These are phyloP conservation scores for Volucella bombylans DNA, from an alignment of 2,888 invertebrate species.

Conservation along the genomic window DNA sequence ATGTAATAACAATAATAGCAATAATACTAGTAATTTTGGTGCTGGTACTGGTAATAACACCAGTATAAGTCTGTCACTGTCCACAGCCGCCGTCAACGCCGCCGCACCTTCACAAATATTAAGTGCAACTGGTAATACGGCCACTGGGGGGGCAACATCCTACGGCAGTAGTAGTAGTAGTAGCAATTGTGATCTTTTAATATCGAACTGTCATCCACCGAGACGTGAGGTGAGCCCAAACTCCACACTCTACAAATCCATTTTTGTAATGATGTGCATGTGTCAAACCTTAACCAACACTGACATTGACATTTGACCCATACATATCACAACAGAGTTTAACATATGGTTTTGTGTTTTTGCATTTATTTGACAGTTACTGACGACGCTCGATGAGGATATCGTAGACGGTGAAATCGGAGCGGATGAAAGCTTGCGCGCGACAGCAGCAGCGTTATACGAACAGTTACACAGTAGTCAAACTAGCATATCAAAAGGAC, in stretches of 20 bases:
- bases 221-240: conserved; percentile 80
- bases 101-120: conserved; percentile 28
- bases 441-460: conserved; percentile 75
- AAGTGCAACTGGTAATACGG: conserved; percentile 49
- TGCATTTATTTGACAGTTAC: conserved; percentile 78
- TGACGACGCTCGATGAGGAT: conserved; percentile 80
- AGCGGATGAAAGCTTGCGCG: conserved; percentile 74
- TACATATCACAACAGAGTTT: background rate
- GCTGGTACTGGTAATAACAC: conserved; percentile 66
- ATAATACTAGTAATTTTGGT: conserved; percentile 75
- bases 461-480: conserved; percentile 79
- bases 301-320: too few relatives aligned
- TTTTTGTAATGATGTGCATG: background rate
- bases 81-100: conserved; percentile 43
- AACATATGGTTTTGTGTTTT: background rate
- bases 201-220: conserved; percentile 82
- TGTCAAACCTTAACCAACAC: too few relatives aligned
- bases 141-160: conserved; percentile 22
- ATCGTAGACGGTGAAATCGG: conserved; percentile 77
- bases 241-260: background rate
- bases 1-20: conserved; percentile 76
- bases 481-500: conserved; percentile 83
- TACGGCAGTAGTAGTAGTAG: conserved; percentile 77
- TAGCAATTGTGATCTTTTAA: conserved; percentile 82
- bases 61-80: conserved; percentile 57